Base-by-base conservation (phyloP, 2,113 vertebrate genomes). In the Labeo rohita region DNA sequence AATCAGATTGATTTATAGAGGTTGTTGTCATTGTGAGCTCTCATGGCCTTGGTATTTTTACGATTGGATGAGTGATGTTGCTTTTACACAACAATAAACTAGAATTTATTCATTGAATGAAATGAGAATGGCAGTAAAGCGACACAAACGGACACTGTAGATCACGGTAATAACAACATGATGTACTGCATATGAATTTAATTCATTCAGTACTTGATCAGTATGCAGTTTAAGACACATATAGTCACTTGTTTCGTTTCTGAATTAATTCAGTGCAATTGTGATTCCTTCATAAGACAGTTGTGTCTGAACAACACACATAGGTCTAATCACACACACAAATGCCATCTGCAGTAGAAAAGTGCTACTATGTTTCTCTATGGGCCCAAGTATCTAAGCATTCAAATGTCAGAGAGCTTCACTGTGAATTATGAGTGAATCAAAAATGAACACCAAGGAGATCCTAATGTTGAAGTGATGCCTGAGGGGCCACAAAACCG, bases 331-430 rank as follows among this genome's bases (percentile, higher is more conserved):
- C 47, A 9, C 68, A 36, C 47, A 54, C 34, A 56, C 59, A 85
- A 59, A 39, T 75, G 83, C 74, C 56, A 68, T 63, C 12, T 50
- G 23, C 12, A 23, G 23, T 54, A 65, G 65, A 80, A 80, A 78
- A 47, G 50, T 34, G 70, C n/a, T 83, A 28, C 65, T 23, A 21
- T 56, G 45, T 78, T 82, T 86, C 88, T 89, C 85, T 36, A 80
- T 80, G 86, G 80, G 6, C 54, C 56, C 49, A 74, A 87, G 86
- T 85, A 89, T 47, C 1, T 89, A 77, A 88, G 83, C 86, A 91
- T 87, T 89, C 79, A 92, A 93, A 95, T 90, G 91, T 92, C 92
- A 93, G 83, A 39, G 18, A 50, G 66, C 83, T 91, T 88, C 87
- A 43, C 81, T 54, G 86, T 85, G 72, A 77, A 85, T 87, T 87